These are phyloP conservation scores for Oligia latruncula DNA, from an alignment of 2,888 invertebrate species.

Conservation along the genomic window DNA sequence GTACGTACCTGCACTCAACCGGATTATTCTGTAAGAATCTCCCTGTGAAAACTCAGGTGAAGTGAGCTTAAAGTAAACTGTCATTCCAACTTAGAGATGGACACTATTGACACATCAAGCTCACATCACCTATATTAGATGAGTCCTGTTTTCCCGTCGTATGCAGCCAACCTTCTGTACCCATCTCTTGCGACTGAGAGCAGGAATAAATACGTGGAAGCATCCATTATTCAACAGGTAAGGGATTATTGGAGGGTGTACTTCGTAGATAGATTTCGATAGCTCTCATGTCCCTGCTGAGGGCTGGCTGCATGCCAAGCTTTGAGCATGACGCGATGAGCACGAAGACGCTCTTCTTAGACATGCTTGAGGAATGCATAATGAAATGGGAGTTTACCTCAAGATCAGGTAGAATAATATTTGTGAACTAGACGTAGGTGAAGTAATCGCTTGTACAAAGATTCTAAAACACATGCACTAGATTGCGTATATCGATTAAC, in stretches of 20 bases:
- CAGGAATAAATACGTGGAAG: slow-evolving; percentile 64
- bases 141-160: neutral
- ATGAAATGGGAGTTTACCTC: slow-evolving; percentile 40
- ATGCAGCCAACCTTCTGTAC: slow-evolving; percentile 12
- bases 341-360: slow-evolving; percentile 33
- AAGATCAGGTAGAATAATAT: slow-evolving; percentile 16
- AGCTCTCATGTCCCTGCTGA: slow-evolving; percentile 61
- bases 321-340: slow-evolving; percentile 54
- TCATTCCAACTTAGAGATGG: too few relatives aligned
- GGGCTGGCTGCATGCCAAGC: slow-evolving; percentile 72
- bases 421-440: neutral
- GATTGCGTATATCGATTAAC: neutral
- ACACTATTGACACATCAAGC: too few relatives aligned
- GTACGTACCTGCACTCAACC: too few relatives aligned
- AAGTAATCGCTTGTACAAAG: neutral
- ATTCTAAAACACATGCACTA: neutral
- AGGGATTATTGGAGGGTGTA: slow-evolving; percentile 71
- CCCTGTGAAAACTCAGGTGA: neutral
- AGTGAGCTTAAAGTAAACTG: neutral
- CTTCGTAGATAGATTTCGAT: slow-evolving; percentile 73
- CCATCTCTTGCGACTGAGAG: slow-evolving; percentile 15
- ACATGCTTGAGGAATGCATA: slow-evolving; percentile 43
- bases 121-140: too few relatives aligned
- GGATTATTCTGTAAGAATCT: neutral
- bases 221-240: slow-evolving; percentile 84